These are phyloP conservation scores for Peromyscus aztecus DNA, from an alignment of 2,797 vertebrate species.

Conservation along the genomic window DNA sequence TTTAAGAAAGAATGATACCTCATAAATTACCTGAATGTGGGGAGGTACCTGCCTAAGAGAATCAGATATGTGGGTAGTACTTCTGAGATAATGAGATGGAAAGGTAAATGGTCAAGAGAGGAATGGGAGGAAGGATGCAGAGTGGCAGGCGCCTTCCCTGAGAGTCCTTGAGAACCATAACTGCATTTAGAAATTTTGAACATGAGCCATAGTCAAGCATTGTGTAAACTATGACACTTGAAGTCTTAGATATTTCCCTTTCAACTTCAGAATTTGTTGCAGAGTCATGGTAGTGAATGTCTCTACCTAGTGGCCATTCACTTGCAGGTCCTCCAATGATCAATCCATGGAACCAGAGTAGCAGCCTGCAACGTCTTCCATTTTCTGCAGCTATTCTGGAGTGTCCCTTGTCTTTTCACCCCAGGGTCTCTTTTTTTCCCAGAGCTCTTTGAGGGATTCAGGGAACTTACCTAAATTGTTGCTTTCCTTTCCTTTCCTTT, in stretches of 20 bases:
- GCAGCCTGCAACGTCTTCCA: background rate
- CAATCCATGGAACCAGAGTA: background rate
- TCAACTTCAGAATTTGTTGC: background rate
- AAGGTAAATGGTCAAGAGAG: accelerated
- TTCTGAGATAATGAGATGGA: accelerated
- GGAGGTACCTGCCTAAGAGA: background rate
- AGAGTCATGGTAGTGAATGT: background rate
- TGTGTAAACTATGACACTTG: background rate
- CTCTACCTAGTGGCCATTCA: background rate
- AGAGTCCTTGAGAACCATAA: no score
- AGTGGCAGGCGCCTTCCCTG: background rate
- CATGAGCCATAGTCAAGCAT: background rate
- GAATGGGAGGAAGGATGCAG: background rate
- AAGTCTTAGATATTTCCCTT: background rate
- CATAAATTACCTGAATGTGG: background rate
- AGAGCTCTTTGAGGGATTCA: background rate
- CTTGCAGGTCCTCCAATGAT: background rate
- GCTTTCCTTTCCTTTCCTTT: background rate
- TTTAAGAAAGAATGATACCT: background rate
- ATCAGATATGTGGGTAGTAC: accelerated
- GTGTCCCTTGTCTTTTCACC: accelerated
- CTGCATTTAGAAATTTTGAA: background rate
- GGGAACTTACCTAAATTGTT: background rate
- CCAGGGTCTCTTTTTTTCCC: background rate
- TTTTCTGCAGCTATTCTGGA: no score